Evolutionary conservation across 2,888 invertebrate species (phyloP), one percentile per base, ranked within the genome.

Genomic region (Cheilosia variabilis): DNA sequence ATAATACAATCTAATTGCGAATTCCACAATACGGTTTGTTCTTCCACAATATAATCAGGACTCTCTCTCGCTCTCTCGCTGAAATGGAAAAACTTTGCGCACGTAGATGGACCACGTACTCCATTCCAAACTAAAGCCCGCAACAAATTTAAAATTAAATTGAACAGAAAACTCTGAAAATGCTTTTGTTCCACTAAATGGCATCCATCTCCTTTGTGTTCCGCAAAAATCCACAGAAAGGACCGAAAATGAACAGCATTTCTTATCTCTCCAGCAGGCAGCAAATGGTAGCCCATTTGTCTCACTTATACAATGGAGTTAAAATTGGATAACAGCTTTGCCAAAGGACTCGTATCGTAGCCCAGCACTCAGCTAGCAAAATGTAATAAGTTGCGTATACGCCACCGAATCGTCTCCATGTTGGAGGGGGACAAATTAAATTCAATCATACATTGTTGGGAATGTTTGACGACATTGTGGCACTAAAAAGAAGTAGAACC

Each of bases 231-330:
- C 17, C 24, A 22, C 15, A 45, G 13, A 47, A 22, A 31, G 34
- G 9, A 62, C 41, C 37, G 52, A 24, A 52, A 52, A 52, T 15
- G 22, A 55, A 79, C 47, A 27, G 17, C 50, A 37, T 22, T 65
- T 75, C 79, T 76, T 84, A 79, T 84, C 78, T 84, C 45, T 41
- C 41, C 27, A 37, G 45, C 58, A 79, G 66, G 62, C 79, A 71
- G 60, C 69, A 79, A 79, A 71, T 69, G 52, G 58, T 37, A 75
- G n/a, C 58, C 73, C 84, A 79, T 75, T 79, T 75, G 79, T 79
- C 79, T 84, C 84, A 79, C 75, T 84, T 79, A 37, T 37, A 71
- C 71, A 79, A 79, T 69, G 55, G 65, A 58, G 75, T 76, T 84
- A 53, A 79, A 84, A 75, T 79, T 79, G 84, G 79, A 84, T 75